Evolutionary conservation across 2,888 invertebrate genomes (phyloP).

Genomic region (Lochmaea capreae): DNA sequence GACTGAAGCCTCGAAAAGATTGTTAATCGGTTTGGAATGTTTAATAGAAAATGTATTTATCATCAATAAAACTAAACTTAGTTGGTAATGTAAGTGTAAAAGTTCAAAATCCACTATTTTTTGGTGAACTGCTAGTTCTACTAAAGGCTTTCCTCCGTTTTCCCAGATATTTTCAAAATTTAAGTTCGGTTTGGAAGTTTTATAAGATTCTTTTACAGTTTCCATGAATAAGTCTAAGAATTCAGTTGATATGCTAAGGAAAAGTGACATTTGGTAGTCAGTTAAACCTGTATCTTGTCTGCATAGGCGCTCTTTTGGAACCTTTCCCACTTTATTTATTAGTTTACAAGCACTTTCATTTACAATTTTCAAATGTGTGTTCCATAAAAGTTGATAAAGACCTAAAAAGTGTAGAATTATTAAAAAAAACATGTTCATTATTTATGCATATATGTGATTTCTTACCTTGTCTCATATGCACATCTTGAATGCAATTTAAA

Average conservation of each 20-base stretch:
- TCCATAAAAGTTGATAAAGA: conserved; percentile 88
- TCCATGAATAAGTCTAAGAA: conserved; percentile 68
- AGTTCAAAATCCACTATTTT: conserved; percentile 80
- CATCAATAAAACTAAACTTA: conserved; percentile 81
- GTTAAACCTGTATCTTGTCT: conserved; percentile 80
- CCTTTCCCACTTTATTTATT: conserved; percentile 83
- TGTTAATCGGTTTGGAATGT: conserved; percentile 76
- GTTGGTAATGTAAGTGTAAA: conserved; percentile 83
- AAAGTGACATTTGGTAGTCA: conserved; percentile 71
- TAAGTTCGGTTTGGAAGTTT: conserved; percentile 62
- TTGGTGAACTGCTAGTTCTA: conserved; percentile 78
- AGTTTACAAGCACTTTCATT: conserved; percentile 82
- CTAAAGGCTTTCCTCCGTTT: conserved; percentile 74
- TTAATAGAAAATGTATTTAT: conserved; percentile 83
- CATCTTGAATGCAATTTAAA: conserved; percentile 74
- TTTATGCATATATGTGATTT: too few relatives aligned
- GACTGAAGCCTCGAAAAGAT: conserved; percentile 81
- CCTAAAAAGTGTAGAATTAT: conserved; percentile 29
- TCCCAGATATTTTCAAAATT: conserved; percentile 77
- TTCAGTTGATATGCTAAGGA: conserved; percentile 66
- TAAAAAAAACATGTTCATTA: too few relatives aligned
- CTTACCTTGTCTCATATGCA: conserved; percentile 78
- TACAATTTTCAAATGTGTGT: conserved; percentile 84
- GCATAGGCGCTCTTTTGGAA: conserved; percentile 87
- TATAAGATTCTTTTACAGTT: conserved; percentile 60